Percentiles rank a stretch among this genome's conserved stretches.
These are phyloP conservation scores for Chrysolina haemoptera DNA, from an alignment of 2,888 invertebrate species.

Conservation along the genomic window DNA sequence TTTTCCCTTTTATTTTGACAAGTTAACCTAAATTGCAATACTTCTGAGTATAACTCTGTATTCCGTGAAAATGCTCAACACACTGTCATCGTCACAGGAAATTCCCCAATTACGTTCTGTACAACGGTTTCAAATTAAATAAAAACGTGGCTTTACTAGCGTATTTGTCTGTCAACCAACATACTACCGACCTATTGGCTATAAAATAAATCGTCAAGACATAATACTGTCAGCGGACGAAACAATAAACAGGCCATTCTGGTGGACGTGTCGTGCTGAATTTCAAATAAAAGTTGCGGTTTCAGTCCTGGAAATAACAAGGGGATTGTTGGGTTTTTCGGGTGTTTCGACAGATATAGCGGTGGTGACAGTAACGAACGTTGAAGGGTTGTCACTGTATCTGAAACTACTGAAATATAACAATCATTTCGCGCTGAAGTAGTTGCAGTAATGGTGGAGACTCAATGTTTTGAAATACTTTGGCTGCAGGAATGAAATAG, in stretches of 20 bases:
- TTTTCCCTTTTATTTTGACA: background rate
- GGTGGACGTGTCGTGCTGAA: conserved; percentile 51
- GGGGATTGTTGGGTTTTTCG: conserved; percentile 11
- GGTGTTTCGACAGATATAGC: conserved; percentile 1
- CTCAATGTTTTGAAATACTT: too few relatives aligned
- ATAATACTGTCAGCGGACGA: conserved; percentile 50
- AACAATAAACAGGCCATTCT: conserved; percentile 54
- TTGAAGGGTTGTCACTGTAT: conserved; percentile 15
- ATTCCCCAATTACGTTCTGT: conserved; percentile 31
- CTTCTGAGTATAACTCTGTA: background rate
- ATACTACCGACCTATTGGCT: conserved; percentile 40
- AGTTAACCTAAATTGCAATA: background rate
- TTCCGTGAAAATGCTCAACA: background rate
- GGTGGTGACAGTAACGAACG: background rate
- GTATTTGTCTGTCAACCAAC: conserved; percentile 40
- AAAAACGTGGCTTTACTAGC: conserved; percentile 30
- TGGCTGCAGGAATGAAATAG: too few relatives aligned
- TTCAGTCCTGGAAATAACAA: conserved; percentile 19
- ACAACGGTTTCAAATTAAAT: conserved; percentile 26
- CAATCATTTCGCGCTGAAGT: background rate
- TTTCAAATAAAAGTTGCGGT: conserved; percentile 50
- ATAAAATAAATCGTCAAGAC: conserved; percentile 53
- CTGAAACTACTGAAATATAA: background rate
- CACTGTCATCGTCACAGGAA: conserved; percentile 1
- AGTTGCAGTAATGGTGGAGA: too few relatives aligned